phyloP scores from a whole-genome alignment of 1,140 invertebrate genomes.

The Drosophila tsacasi region DNA sequence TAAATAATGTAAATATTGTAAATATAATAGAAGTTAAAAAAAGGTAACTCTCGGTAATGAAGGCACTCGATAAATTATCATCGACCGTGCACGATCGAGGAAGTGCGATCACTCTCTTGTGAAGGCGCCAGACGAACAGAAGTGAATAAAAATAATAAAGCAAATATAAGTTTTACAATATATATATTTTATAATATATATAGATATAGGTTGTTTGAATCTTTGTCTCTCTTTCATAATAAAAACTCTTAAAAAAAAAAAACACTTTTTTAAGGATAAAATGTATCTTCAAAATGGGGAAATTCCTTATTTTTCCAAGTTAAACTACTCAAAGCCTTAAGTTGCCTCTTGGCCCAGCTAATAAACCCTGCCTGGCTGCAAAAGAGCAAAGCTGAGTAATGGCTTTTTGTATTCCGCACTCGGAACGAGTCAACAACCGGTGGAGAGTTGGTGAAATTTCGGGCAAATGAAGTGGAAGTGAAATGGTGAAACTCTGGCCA shows the following conservation, averaged over 20 bases:
- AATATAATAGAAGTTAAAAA: too few relatives aligned
- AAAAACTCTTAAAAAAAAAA: neutral
- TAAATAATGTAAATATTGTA: too few relatives aligned
- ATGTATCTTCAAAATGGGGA: neutral
- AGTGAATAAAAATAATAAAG: too few relatives aligned
- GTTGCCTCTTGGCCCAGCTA: neutral
- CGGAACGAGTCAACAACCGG: slow-evolving; percentile 32
- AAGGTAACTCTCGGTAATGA: too few relatives aligned
- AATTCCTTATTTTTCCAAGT: neutral
- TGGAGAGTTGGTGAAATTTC: slow-evolving; percentile 60
- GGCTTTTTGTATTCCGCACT: slow-evolving; percentile 44
- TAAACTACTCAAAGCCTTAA: neutral
- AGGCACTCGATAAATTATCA: too few relatives aligned
- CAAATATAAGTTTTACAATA: too few relatives aligned
- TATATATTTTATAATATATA: too few relatives aligned
- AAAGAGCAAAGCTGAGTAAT: slow-evolving; percentile 33
- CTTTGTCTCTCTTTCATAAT: neutral
- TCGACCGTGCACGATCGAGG: too few relatives aligned
- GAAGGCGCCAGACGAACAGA: too few relatives aligned
- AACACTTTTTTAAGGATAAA: neutral
- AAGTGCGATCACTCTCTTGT: too few relatives aligned
- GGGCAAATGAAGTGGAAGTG: slow-evolving; percentile 57
- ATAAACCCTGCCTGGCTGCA: neutral
- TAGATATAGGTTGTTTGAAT: too few relatives aligned
- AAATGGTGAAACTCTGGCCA: slow-evolving; percentile 53